phyloP scores from a whole-genome alignment of 92 coral and sea anemone genomes.

The Porites lobata region DNA sequence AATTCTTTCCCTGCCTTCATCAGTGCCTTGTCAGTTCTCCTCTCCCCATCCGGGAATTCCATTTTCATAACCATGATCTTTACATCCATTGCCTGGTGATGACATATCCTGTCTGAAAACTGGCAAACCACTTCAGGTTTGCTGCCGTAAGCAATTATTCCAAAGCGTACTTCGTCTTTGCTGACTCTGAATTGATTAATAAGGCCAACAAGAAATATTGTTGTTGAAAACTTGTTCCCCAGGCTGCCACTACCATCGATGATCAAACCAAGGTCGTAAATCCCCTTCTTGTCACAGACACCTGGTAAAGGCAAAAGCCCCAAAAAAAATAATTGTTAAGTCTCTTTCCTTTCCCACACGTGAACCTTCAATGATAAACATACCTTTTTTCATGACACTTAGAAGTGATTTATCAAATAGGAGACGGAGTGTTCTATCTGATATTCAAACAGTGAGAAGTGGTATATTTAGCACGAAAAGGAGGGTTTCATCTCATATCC shows the following conservation, averaged over 20 bases:
- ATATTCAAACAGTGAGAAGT: no score
- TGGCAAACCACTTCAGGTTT: slow-evolving; percentile 1
- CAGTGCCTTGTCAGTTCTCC: slow-evolving; percentile 60
- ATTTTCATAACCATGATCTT: slow-evolving; percentile 36
- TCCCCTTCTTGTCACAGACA: background rate
- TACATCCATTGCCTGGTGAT: background rate
- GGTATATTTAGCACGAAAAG: no score
- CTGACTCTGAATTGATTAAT: slow-evolving; percentile 27
- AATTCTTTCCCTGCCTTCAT: slow-evolving; percentile 46
- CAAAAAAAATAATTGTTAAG: no score
- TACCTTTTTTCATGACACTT: no score
- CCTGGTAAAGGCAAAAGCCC: background rate
- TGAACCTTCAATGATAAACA: no score
- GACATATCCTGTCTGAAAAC: slow-evolving; percentile 6
- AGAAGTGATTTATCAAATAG: no score
- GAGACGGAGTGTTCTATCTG: no score
- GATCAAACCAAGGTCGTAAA: slow-evolving; percentile 55
- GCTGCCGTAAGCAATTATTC: slow-evolving; percentile 50
- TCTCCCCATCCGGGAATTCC: slow-evolving; percentile 57
- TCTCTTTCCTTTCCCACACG: no score
- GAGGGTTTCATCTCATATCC: no score
- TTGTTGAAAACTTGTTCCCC: slow-evolving; percentile 36
- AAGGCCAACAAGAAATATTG: slow-evolving; percentile 31
- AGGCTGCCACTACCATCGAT: slow-evolving; percentile 64
- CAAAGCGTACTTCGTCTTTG: slow-evolving; percentile 35